Conservation (phyloP, 1,140 invertebrate species). For the Lepidurus couesii region DNA sequence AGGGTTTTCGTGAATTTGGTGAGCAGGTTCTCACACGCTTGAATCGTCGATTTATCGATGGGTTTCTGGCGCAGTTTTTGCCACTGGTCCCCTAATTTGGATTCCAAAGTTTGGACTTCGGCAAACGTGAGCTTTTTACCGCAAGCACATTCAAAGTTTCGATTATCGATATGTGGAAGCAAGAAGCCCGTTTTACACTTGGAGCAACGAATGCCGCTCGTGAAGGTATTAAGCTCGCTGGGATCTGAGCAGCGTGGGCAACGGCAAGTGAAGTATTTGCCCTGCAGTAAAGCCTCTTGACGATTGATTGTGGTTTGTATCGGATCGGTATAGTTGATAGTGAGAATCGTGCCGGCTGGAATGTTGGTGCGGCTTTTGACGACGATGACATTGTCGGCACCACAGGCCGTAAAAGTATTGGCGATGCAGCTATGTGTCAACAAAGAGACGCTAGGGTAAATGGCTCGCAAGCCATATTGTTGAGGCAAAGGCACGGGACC, state of each 20-base stretch:
- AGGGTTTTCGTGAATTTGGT: conserved; percentile 29
- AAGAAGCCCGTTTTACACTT: conserved; percentile 41
- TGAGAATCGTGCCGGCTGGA: conserved; percentile 52
- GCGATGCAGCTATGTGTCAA: conserved; percentile 70
- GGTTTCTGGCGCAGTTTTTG: conserved; percentile 29
- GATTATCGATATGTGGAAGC: conserved; percentile 24
- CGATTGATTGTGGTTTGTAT: conserved; percentile 67
- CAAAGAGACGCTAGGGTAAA: conserved; percentile 63
- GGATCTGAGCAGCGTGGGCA: conserved; percentile 65
- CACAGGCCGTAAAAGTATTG: conserved; percentile 72
- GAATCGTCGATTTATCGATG: conserved; percentile 28
- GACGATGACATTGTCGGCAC: conserved; percentile 56
- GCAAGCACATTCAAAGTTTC: background rate
- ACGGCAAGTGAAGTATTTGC: conserved; percentile 69
- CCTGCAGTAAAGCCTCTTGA: conserved; percentile 61
- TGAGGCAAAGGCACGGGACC: conserved; percentile 6
- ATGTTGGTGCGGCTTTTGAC: conserved; percentile 54
- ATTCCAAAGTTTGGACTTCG: conserved; percentile 24
- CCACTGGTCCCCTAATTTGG: conserved; percentile 24
- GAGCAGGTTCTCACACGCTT: conserved; percentile 31
- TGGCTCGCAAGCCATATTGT: conserved; percentile 27
- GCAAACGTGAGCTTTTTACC: conserved; percentile 10
- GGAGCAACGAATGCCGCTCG: conserved; percentile 64
- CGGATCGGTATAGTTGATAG: conserved; percentile 69
- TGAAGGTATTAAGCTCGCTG: conserved; percentile 66